phyloP scores from a whole-genome alignment of 1,140 invertebrate genomes.

The Portunus trituberculatus region DNA sequence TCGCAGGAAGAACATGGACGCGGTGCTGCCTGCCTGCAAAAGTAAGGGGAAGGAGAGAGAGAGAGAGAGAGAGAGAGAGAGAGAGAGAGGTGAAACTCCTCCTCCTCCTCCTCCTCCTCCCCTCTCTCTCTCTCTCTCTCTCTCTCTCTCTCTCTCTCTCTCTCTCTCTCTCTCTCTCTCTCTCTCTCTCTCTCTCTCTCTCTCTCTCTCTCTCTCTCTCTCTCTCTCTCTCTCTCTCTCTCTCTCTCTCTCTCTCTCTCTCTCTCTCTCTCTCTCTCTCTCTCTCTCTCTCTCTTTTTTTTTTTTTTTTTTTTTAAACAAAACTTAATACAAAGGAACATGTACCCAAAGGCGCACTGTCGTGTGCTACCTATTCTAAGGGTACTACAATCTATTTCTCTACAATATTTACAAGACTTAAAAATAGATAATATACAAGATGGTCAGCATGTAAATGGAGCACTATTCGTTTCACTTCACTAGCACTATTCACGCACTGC shows the following conservation, averaged over 20 bases:
- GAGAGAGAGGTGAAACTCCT: too few species aligned
- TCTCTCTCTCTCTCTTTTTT: background rate
- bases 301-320: background rate
- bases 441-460: too few species aligned
- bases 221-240: conserved; percentile 27
- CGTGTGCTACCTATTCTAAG: too few species aligned
- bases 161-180: background rate
- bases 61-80: too few species aligned
- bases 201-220: conserved; percentile 15
- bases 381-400: too few species aligned
- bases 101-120: background rate
- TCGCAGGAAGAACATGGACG: background rate
- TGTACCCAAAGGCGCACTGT: too few species aligned
- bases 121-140: conserved; percentile 28
- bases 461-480: too few species aligned
- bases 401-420: too few species aligned
- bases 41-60: background rate
- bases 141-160: conserved; percentile 45
- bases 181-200: background rate
- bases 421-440: too few species aligned
- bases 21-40: background rate
- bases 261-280: background rate
- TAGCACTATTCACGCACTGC: too few species aligned
- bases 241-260: background rate
- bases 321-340: too few species aligned